Evolutionary conservation across 1,140 invertebrate species (phyloP), one percentile per base, ranked within the genome.

Genomic region (Drosophila kurseongensis): DNA sequence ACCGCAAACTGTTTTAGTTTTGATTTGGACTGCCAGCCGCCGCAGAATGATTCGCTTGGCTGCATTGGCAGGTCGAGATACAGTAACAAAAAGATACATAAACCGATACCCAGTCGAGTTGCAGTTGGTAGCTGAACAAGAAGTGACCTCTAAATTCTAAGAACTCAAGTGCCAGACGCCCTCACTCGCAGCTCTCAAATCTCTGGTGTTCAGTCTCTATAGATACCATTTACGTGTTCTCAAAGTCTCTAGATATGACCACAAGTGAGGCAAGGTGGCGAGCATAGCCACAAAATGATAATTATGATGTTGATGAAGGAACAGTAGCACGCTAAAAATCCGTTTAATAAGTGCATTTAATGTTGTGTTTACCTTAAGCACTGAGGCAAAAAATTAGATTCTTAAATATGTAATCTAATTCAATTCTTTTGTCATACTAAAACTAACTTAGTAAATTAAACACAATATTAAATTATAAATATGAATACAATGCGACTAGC

Each of bases 1-100:
- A 89, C 79, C 83, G 79, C 83, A 86, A 86, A 88, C 75, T 71
- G 83, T 80, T 86, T 86, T 55, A 83, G 84, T 76, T 78, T 74
- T 78, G 58, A 76, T 82, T 75, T 75, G 80, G 57, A 67, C 66
- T 75, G 73, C 61, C 73, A 75, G 73, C 61, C 61, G 73, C 72
- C 72, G 55, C 73, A 66, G 47, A 75, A 58, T 55, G 73, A 75
- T 75, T 76, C 76, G 83, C 83, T 82, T 81, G 55, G 82, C 66
- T 86, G 83, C 82, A 86, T 78, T 61, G 75, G 69, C 75, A 69
- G 71, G 69, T 57, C 75, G 51, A 80, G 59, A 72, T 45, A 44
- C 58, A 80, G 56, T 55, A 57, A 69, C 38, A 59, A 59, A 62
- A 13, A 74, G 50, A 63, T 80, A 80, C 78, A 52, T 35, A 45